Base-by-base conservation (phyloP, 2,888 invertebrate genomes). In the Tineola bisselliella region DNA sequence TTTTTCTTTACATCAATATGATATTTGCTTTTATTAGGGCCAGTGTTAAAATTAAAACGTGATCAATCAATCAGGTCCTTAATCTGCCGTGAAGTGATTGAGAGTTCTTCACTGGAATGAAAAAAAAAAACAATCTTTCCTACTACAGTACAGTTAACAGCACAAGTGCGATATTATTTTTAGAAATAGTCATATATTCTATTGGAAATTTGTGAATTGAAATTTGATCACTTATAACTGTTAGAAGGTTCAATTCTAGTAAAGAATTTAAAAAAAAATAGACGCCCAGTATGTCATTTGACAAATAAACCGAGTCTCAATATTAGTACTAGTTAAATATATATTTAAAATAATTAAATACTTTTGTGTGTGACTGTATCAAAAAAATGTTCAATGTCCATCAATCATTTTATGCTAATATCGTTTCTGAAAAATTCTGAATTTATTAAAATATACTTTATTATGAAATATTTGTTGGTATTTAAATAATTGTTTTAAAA, bases 321-420 rank as follows among this genome's bases (percentile, higher is more conserved):
- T n/a, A n/a, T n/a, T n/a, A n/a, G n/a, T n/a, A n/a, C n/a, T n/a
- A n/a, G n/a, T n/a, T n/a, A n/a, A n/a, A n/a, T n/a, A n/a, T n/a
- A n/a, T n/a, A n/a, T n/a, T n/a, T n/a, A n/a, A n/a, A n/a, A n/a
- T n/a, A n/a, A n/a, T n/a, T n/a, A n/a, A n/a, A n/a, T n/a, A 52
- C 12, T 54, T 54, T 18, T 54, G 54, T n/a, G 11, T 1, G 19
- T 25, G 54, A 54, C 5, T 54, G 54, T 54, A 54, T n/a, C 54
- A 5, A 11, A 54, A 18, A 25, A 8, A 15, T 48, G 12, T 8
- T 17, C 52, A 52, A 17, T 17, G 25, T 25, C 25, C 54, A 54
- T 54, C 54, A 54, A 54, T 54, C 54, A 54, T 54, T 54, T 54
- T 54, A 54, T 54, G 25, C 48, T 48, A 48, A 48, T 48, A 48